Evolutionary conservation across 2,797 vertebrate species (phyloP), one percentile per base, ranked within the genome.

Genomic region (Dendrocincla fuliginosa): DNA sequence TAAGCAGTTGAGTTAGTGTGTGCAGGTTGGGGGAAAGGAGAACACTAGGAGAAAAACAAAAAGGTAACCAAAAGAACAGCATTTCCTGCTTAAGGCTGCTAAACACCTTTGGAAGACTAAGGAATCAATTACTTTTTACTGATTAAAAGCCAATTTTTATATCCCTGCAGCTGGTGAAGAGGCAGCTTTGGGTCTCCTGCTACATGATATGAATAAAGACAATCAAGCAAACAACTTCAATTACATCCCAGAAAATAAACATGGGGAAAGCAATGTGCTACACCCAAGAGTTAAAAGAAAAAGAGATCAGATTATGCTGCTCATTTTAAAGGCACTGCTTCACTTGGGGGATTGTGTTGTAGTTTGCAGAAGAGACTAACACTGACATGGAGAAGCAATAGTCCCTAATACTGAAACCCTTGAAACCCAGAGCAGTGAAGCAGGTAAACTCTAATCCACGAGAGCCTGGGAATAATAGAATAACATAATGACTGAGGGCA

Each of bases 1-100:
- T 4, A 69, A 49, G 14, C 30, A 71, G 42, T 46, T 22, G 46
- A 24, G 7, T 44, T 25, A 22, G 7, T 24, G 24, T 5, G 0
- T 22, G 8, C 2, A 1, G 11, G 17, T 7, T 4, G 5, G 1
- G 5, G 15, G 12, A 49, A 67, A 11, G 6, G 4, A 84, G 6
- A 67, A 18, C 8, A 42, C 4, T 16, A 20, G 25, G 11, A 35
- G 11, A 14, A 63, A 24, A 35, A 9, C 13, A 42, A 32, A 53
- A 64, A 28, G 20, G 14, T 27, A 82, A 79, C 5, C 10, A 70
- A 65, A 93, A 32, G 12, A 94, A 46, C 10, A n/a, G 25, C 15
- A 12, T 39, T 69, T 39, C 19, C 35, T 52, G 22, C n/a, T 80
- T 39, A 63, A 67, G 28, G 20, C 25, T 81, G 19, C 33, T 75